These are phyloP conservation scores for Margaritifera margaritifera DNA, from an alignment of 2,888 invertebrate genomes.

Conservation along the genomic window DNA sequence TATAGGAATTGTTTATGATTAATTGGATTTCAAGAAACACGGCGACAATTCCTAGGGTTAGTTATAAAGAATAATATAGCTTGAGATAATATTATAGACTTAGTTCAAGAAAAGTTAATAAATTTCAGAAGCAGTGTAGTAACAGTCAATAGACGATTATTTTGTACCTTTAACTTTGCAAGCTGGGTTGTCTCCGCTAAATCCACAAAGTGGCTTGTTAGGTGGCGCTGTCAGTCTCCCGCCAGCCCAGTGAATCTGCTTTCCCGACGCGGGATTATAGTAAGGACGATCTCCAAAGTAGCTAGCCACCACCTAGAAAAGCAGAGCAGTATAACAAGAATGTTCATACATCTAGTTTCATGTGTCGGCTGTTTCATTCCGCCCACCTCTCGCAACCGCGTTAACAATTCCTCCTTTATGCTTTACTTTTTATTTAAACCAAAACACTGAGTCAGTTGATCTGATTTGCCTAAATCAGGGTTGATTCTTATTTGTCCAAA, in stretches of 20 bases:
- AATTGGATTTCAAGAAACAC: no score
- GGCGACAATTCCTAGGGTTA: no score
- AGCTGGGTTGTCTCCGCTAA: conserved; percentile 32
- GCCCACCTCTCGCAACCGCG: background rate
- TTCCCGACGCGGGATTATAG: conserved; percentile 29
- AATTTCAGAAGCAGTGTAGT: no score
- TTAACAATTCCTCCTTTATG: no score
- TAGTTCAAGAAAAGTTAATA: no score
- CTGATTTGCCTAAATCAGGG: no score
- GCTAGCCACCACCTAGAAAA: conserved; percentile 35
- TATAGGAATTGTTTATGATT: no score
- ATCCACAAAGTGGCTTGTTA: conserved; percentile 57
- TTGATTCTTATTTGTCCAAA: no score
- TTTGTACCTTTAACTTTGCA: conserved; percentile 38
- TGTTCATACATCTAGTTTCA: background rate
- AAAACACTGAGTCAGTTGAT: no score
- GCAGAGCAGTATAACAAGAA: background rate
- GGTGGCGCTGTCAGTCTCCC: conserved; percentile 37
- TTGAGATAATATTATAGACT: no score
- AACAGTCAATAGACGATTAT: background rate
- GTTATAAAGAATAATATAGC: no score
- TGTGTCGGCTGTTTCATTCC: background rate
- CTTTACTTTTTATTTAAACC: background rate
- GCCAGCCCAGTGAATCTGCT: conserved; percentile 54
- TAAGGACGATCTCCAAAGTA: conserved; percentile 35